phyloP scores from a whole-genome alignment of 2,797 vertebrate species.

The Pyrocephalus nanus region DNA sequence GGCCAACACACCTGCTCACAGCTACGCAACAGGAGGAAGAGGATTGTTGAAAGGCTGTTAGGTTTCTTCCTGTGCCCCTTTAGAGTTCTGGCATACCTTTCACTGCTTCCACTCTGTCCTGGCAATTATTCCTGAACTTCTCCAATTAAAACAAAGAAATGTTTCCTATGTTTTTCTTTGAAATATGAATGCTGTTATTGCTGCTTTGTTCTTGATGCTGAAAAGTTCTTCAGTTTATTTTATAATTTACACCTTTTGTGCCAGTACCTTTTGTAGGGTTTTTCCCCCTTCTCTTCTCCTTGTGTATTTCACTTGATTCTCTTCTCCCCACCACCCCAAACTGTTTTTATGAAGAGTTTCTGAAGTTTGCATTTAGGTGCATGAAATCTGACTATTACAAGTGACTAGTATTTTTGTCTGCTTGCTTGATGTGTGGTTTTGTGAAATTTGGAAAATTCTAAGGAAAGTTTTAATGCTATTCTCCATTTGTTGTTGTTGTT shows the following conservation, averaged over 20 bases:
- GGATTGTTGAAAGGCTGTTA: not conserved
- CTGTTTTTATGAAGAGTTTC: not conserved
- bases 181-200: not conserved
- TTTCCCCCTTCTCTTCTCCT: not conserved
- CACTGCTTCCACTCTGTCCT: not conserved
- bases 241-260: not conserved
- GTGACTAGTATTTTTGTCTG: not conserved
- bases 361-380: not conserved
- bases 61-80: not conserved
- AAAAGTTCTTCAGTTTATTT: not conserved
- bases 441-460: not conserved
- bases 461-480: not conserved
- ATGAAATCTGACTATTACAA: not conserved
- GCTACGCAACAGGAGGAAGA: not conserved
- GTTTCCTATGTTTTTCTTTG: not conserved
- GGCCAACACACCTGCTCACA: not conserved
- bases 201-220: not conserved
- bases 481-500: not conserved
- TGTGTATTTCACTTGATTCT: not conserved
- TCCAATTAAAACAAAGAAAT: not conserved
- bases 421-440: not conserved
- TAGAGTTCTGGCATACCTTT: not conserved
- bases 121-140: not conserved
- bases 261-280: not conserved
- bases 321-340: not conserved